phyloP scores from a whole-genome alignment of 2,113 vertebrate genomes.

The Pimephales promelas region DNA sequence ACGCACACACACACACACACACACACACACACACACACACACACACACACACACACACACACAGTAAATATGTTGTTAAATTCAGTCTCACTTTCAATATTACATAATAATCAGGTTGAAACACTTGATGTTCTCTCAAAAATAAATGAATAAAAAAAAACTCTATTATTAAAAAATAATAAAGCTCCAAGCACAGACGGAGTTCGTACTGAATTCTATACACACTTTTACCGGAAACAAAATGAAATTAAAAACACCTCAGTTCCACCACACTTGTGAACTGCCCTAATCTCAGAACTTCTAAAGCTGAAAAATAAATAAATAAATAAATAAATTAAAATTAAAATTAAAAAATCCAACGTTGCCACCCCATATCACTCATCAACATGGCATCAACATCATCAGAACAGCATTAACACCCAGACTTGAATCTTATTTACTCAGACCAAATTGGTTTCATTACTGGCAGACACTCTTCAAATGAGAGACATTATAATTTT shows the following conservation, averaged over 20 bases:
- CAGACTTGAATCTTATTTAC: not conserved
- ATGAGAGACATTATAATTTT: no score
- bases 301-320: not conserved
- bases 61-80: no score
- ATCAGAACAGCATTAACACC: not conserved
- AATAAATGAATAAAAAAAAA: not conserved
- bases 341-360: no score
- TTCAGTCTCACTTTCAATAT: no score
- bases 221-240: not conserved
- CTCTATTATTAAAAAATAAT: no score
- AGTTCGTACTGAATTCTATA: not conserved
- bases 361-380: not conserved
- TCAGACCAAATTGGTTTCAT: not conserved
- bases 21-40: no score
- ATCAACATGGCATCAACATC: not conserved
- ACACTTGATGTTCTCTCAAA: not conserved
- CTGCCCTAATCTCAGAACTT: not conserved
- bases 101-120: no score
- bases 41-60: no score
- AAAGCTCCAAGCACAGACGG: not conserved
- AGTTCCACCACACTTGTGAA: not conserved
- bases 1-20: no score
- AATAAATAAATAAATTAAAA: no score
- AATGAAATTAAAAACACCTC: not conserved
- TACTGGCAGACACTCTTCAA: not conserved